Conservation (phyloP, 2,888 invertebrate species). For the Polyploca ridens region DNA sequence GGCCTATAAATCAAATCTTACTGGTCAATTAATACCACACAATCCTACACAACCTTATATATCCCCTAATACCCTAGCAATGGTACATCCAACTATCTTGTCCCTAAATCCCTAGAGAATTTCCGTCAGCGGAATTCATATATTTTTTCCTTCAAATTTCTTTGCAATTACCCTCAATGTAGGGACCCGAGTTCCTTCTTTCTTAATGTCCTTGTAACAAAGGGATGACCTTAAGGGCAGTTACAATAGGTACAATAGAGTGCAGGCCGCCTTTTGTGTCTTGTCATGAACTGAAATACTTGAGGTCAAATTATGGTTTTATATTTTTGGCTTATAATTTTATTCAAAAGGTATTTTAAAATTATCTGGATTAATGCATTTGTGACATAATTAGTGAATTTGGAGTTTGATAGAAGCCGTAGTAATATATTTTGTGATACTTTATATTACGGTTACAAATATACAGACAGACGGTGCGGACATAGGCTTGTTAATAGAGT, state of each 20-base stretch:
- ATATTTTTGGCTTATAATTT: background rate
- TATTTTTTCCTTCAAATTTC: constrained; percentile 1
- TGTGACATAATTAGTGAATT: too few species aligned
- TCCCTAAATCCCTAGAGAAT: background rate
- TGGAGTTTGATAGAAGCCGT: too few species aligned
- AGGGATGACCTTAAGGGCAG: constrained; percentile 38
- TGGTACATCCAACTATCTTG: too few species aligned
- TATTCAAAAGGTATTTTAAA: background rate
- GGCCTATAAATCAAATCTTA: background rate
- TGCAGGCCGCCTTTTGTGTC: constrained; percentile 37
- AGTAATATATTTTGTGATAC: too few species aligned
- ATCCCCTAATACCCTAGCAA: too few species aligned
- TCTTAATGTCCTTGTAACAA: constrained; percentile 30
- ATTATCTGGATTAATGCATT: too few species aligned
- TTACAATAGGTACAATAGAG: constrained; percentile 40
- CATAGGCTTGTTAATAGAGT: too few species aligned
- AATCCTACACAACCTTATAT: too few species aligned
- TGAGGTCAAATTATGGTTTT: constrained; percentile 3
- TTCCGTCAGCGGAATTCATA: background rate
- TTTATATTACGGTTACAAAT: too few species aligned
- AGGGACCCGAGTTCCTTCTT: constrained; percentile 14
- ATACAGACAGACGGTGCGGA: too few species aligned
- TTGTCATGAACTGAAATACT: background rate
- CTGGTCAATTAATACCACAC: background rate
- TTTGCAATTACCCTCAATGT: background rate